Evolutionary conservation across 1,140 invertebrate species (phyloP).

Genomic region (Danaus melanippus): DNA sequence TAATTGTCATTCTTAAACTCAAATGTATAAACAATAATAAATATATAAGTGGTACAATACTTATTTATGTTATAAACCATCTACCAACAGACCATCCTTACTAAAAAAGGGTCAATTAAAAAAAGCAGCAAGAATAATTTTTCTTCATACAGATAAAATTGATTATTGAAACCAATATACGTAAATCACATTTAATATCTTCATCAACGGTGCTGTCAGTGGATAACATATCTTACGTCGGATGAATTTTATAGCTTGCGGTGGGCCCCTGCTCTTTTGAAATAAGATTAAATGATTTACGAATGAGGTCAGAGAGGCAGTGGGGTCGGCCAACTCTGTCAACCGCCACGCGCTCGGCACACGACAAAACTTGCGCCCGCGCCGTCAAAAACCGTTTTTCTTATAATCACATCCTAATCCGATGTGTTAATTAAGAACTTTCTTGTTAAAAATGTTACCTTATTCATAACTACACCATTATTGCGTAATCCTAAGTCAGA

Average conservation of each 20-base stretch:
- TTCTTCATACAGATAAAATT: conserved; percentile 11
- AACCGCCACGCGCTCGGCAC: conserved; percentile 48
- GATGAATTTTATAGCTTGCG: conserved; percentile 41
- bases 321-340: conserved; percentile 46
- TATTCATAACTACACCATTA: too few species aligned
- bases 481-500: too few species aligned
- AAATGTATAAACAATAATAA: too few species aligned
- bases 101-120: conserved; percentile 11
- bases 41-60: too few species aligned
- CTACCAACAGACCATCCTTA: too few species aligned
- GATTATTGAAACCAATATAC: conserved; percentile 20
- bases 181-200: conserved; percentile 28
- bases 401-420: too few species aligned
- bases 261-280: conserved; percentile 43
- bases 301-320: conserved; percentile 61
- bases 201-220: conserved; percentile 20
- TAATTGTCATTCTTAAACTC: too few species aligned
- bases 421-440: too few species aligned
- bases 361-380: conserved; percentile 26
- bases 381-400: too few species aligned
- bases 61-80: too few species aligned
- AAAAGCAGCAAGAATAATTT: conserved; percentile 15
- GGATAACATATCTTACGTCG: conserved; percentile 35
- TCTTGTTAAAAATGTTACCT: too few species aligned
- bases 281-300: conserved; percentile 67